These are phyloP conservation scores for Drosophila nigromelanica DNA, from an alignment of 1,140 invertebrate species.

Conservation along the genomic window DNA sequence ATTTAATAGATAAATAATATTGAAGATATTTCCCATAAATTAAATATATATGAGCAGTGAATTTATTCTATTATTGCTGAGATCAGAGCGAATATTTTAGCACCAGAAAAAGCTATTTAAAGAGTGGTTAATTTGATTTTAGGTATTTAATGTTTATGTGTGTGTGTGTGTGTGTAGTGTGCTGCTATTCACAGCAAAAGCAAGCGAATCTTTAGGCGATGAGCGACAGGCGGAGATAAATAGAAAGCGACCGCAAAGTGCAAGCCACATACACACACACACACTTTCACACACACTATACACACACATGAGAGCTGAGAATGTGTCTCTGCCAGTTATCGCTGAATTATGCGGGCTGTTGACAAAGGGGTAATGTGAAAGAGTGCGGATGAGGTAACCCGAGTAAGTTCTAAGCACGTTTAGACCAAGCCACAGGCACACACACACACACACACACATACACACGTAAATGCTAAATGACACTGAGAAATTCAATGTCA, in stretches of 20 bases:
- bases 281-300: not conserved
- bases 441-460: slow-evolving; percentile 16
- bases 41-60: too few species aligned
- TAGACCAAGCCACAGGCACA: slow-evolving; percentile 32
- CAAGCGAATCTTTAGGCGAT: slow-evolving; percentile 8
- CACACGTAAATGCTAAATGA: slow-evolving; percentile 40
- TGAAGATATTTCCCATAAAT: too few species aligned
- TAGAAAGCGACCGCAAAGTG: slow-evolving; percentile 41
- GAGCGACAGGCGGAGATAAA: slow-evolving; percentile 30
- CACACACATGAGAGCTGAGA: slow-evolving; percentile 1
- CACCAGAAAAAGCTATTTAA: not conserved
- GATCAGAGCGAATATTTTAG: too few species aligned
- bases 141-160: not conserved
- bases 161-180: not conserved
- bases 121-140: not conserved
- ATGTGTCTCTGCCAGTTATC: slow-evolving; percentile 35
- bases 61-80: too few species aligned
- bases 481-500: slow-evolving; percentile 65
- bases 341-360: slow-evolving; percentile 57
- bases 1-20: too few species aligned
- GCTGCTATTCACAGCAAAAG: not conserved
- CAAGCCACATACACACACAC: slow-evolving; percentile 36
- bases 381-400: not conserved
- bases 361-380: slow-evolving; percentile 11
- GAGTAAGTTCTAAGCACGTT: slow-evolving; percentile 38